A percentile compares a stretch with the other conserved stretches of the same genome.
Evolutionary conservation across 2,888 invertebrate species (phyloP).

Genomic region (Ametastegia equiseti): DNA sequence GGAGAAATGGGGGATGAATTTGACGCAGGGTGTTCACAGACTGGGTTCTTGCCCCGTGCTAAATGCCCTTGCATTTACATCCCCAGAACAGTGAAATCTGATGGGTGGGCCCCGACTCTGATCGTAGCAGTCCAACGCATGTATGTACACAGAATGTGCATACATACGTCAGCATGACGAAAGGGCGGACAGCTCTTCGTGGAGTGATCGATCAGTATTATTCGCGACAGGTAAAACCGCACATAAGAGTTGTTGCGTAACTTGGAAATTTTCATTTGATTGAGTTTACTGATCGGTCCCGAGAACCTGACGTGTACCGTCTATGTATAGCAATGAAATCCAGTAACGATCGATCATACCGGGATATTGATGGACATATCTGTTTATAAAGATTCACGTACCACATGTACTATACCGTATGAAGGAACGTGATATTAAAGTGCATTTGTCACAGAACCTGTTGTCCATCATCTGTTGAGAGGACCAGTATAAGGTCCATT

Average conservation of each 20-base stretch:
- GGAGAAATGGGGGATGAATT: too few species aligned
- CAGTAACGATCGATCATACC: background rate
- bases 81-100: too few species aligned
- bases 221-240: background rate
- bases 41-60: too few species aligned
- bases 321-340: background rate
- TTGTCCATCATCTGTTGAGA: too few species aligned
- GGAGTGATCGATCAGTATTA: constrained; percentile 12
- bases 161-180: background rate
- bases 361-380: background rate
- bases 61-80: too few species aligned
- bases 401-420: background rate
- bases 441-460: too few species aligned
- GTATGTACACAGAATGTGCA: background rate
- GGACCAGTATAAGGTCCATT: background rate
- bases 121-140: too few species aligned
- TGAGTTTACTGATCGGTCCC: constrained; percentile 38
- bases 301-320: background rate
- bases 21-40: too few species aligned
- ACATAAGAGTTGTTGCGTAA: background rate
- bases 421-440: too few species aligned
- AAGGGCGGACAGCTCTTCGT: constrained; percentile 30
- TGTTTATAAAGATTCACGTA: background rate
- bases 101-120: too few species aligned
- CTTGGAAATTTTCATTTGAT: background rate